A percentile compares a stretch with the other conserved stretches of the same genome.
phyloP scores from a whole-genome alignment of 2,888 invertebrate genomes.

The Caenorhabditis drosophilae region DNA sequence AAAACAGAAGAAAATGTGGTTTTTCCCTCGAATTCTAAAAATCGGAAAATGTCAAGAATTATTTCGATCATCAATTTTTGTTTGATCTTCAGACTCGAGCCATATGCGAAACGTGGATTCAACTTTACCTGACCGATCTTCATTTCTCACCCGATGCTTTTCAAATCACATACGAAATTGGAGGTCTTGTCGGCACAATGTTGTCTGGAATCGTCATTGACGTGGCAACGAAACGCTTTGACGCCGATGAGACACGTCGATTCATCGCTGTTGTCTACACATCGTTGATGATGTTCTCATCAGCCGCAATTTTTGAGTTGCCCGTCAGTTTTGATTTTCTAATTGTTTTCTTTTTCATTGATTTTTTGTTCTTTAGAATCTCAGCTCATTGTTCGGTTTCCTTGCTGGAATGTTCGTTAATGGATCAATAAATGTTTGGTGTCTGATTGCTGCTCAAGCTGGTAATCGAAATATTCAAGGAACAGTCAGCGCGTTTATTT shows the following conservation, averaged over 20 bases:
- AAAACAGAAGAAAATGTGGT: too few species aligned
- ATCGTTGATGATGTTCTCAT: conserved; percentile 35
- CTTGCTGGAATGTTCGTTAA: conserved; percentile 46
- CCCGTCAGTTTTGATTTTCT: conserved; percentile 21
- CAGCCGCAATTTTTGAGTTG: conserved; percentile 31
- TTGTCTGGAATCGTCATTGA: conserved; percentile 45
- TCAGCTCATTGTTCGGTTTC: conserved; percentile 37
- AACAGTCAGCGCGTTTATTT: conserved; percentile 46
- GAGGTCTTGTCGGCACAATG: conserved; percentile 48
- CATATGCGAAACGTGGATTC: conserved; percentile 54
- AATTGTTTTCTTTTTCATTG: neutral
- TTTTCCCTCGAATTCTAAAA: too few species aligned
- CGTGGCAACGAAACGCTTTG: conserved; percentile 19
- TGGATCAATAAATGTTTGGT: conserved; percentile 47
- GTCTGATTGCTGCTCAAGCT: conserved; percentile 43
- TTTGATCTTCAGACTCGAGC: conserved; percentile 37
- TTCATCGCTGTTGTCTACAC: conserved; percentile 34
- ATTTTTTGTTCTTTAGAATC: conserved; percentile 3
- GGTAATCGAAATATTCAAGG: conserved; percentile 39
- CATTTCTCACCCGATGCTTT: conserved; percentile 36
- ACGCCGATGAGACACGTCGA: conserved; percentile 28
- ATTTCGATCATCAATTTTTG: too few species aligned
- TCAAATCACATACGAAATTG: conserved; percentile 48
- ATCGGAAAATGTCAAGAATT: too few species aligned
- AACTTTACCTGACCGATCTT: conserved; percentile 37